A percentile compares a stretch with the other conserved stretches of the same genome.
Conservation (phyloP, 2,797 vertebrate species). For the Poecilia gillii region DNA sequence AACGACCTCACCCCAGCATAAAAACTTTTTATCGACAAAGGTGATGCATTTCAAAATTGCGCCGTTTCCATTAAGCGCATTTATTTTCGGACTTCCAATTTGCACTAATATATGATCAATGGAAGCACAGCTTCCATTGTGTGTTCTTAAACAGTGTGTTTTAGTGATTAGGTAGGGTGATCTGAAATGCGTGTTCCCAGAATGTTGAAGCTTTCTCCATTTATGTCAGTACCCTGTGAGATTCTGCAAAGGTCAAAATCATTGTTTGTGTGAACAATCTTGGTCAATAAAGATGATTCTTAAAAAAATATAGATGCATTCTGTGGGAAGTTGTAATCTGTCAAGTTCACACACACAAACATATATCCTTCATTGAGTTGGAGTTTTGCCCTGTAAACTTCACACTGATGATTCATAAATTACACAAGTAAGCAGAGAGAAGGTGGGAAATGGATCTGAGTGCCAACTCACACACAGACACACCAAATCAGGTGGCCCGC, state of each 20-base stretch:
- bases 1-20: too few relatives aligned
- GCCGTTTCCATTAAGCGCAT: too few relatives aligned
- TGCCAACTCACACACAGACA: constrained; percentile 10
- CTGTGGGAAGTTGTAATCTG: constrained; percentile 25
- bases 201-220: too few relatives aligned
- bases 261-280: neutral
- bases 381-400: constrained; percentile 6
- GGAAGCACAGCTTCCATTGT: too few relatives aligned
- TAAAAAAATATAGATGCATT: neutral
- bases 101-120: too few relatives aligned
- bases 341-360: constrained; percentile 26
- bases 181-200: too few relatives aligned
- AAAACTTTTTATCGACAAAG: too few relatives aligned
- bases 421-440: constrained; percentile 19
- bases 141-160: too few relatives aligned
- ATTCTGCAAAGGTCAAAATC: neutral
- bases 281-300: neutral
- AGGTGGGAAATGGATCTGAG: constrained; percentile 23
- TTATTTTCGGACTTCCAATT: too few relatives aligned
- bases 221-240: neutral
- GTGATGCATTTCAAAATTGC: too few relatives aligned
- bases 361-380: constrained; percentile 9
- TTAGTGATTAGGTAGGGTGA: too few relatives aligned
- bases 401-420: constrained; percentile 31
- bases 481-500: neutral